These are phyloP conservation scores for Drosophila subquinaria DNA, from an alignment of 2,888 invertebrate species.

Conservation along the genomic window DNA sequence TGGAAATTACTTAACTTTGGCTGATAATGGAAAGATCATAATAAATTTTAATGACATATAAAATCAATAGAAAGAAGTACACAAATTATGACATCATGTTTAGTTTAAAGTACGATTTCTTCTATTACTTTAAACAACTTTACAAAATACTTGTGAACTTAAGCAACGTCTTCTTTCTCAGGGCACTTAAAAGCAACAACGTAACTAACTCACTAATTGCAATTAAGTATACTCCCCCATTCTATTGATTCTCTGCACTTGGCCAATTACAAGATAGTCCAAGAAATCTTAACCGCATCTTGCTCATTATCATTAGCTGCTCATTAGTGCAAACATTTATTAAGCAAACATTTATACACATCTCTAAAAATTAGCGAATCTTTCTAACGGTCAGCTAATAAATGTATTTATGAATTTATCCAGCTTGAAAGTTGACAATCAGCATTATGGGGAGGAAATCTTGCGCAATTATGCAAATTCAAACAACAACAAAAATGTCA, in stretches of 20 bases:
- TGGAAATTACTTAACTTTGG: not conserved
- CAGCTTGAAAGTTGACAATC: constrained; percentile 14
- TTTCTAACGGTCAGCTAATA: constrained; percentile 29
- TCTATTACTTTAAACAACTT: no score
- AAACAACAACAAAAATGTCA: constrained; percentile 25
- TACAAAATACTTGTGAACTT: no score
- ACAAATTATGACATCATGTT: not conserved
- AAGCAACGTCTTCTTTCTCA: not conserved
- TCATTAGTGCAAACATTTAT: constrained; percentile 40
- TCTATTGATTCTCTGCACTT: constrained; percentile 7
- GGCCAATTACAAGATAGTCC: not conserved
- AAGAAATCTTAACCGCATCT: constrained; percentile 1
- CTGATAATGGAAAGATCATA: not conserved
- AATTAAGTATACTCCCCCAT: not conserved
- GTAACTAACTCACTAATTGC: constrained; percentile 7
- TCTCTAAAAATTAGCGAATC: constrained; percentile 20
- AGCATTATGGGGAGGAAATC: constrained; percentile 19
- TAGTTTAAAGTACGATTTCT: no score
- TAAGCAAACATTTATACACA: constrained; percentile 33
- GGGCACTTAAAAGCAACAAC: not conserved
- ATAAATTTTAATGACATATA: not conserved
- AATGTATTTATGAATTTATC: constrained; percentile 1
- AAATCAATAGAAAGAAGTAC: not conserved
- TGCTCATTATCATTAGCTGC: constrained; percentile 29
- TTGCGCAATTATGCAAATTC: constrained; percentile 55